A percentile compares a stretch with the other conserved stretches of the same genome.
Evolutionary conservation across 2,888 invertebrate species (phyloP).

Genomic region (Limnephilus auricula): DNA sequence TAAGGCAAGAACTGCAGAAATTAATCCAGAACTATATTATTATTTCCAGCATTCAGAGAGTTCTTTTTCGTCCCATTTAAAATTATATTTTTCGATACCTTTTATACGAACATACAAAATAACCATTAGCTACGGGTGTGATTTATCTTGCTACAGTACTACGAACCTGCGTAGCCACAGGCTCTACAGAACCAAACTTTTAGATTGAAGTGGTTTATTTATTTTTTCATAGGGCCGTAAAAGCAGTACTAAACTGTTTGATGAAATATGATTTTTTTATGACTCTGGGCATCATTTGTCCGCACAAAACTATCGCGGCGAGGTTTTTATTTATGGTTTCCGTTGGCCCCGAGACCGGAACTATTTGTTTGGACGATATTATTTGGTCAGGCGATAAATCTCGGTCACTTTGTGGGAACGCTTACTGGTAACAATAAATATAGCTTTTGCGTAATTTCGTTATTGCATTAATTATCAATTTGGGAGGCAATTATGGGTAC

Average conservation of each 20-base stretch:
- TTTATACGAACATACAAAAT: not conserved
- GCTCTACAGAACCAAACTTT: not conserved
- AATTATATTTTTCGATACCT: not conserved
- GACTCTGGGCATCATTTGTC: not conserved
- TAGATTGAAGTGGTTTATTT: not conserved
- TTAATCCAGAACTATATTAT: too few species aligned
- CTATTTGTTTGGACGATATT: not conserved
- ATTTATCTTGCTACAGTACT: not conserved
- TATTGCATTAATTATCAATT: not conserved
- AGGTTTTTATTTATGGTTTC: not conserved
- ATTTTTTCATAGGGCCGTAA: constrained; percentile 2
- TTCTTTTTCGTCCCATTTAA: too few species aligned
- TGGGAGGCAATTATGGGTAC: too few species aligned
- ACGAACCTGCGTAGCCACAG: not conserved
- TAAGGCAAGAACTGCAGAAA: too few species aligned
- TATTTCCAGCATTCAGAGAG: too few species aligned
- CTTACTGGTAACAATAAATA: too few species aligned
- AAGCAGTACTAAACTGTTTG: constrained; percentile 2
- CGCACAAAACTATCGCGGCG: not conserved
- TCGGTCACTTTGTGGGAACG: not conserved
- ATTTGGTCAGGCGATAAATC: not conserved
- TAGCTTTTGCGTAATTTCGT: not conserved
- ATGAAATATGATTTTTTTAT: constrained; percentile 2
- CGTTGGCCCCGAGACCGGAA: not conserved
- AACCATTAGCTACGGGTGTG: not conserved